A percentile compares a stretch with the other conserved stretches of the same genome.
Conservation (phyloP, 2,797 vertebrate species). For the Epinephelus awoara region DNA sequence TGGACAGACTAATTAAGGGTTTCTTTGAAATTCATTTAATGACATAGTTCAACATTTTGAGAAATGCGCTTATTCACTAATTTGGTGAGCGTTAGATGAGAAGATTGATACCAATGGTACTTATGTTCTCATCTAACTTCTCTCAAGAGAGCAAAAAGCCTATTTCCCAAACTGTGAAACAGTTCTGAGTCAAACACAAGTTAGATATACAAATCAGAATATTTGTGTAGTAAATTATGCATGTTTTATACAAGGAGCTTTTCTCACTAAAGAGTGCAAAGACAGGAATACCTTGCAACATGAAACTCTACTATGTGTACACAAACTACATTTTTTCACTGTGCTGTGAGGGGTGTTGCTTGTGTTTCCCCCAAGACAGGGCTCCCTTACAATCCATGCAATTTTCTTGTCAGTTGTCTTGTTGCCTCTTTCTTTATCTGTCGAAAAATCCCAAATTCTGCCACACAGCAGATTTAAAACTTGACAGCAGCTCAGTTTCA, state of each 20-base stretch:
- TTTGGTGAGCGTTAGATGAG: too few relatives aligned
- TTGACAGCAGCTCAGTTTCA: constrained; percentile 70
- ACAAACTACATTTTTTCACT: constrained; percentile 1
- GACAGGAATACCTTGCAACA: not conserved
- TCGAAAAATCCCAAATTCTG: constrained; percentile 57
- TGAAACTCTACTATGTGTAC: constrained; percentile 9
- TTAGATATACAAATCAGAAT: not conserved
- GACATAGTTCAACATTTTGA: too few relatives aligned
- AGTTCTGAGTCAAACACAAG: not conserved
- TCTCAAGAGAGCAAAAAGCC: not conserved
- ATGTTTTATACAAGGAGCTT: not conserved
- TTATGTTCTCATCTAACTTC: too few relatives aligned
- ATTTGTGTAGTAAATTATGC: not conserved
- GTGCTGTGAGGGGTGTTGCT: constrained; percentile 26
- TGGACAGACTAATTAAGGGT: too few relatives aligned
- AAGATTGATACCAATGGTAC: too few relatives aligned
- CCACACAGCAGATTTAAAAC: constrained; percentile 64
- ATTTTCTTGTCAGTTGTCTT: constrained; percentile 72
- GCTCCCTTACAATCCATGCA: constrained; percentile 55
- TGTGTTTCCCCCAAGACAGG: constrained; percentile 35
- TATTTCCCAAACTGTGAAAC: too few relatives aligned
- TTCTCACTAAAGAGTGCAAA: not conserved
- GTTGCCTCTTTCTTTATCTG: constrained; percentile 62
- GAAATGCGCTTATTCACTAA: too few relatives aligned
- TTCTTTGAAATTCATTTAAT: too few relatives aligned